Conservation (phyloP, 1,140 invertebrate species). For the Stegodyphus mimosarum region DNA sequence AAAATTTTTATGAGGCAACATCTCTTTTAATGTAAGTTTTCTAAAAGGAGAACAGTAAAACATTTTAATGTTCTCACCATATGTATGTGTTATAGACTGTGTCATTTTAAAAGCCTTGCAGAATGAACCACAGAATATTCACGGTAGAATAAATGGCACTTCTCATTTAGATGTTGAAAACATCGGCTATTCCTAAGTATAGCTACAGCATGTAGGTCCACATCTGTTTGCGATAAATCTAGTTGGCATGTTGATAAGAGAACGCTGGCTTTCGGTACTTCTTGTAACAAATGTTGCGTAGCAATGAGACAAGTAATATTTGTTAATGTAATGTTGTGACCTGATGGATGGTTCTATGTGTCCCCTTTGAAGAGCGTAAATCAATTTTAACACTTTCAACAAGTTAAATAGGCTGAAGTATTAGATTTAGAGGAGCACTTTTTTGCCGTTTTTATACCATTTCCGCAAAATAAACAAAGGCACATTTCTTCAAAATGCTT, state of each 20-base stretch:
- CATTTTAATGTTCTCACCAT: not conserved
- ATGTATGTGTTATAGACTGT: not conserved
- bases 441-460: too few relatives aligned
- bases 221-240: slow-evolving; percentile 47
- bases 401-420: not conserved
- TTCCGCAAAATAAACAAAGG: too few relatives aligned
- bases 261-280: not conserved
- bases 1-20: too few relatives aligned
- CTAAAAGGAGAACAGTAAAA: not conserved
- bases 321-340: not conserved
- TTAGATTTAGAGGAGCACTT: too few relatives aligned
- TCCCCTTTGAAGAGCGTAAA: not conserved
- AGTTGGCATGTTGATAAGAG: not conserved
- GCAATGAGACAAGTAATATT: slow-evolving; percentile 1
- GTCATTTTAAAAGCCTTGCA: not conserved
- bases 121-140: not conserved
- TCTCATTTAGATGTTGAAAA: slow-evolving; percentile 41
- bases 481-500: too few relatives aligned
- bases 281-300: not conserved
- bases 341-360: not conserved
- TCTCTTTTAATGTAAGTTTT: not conserved
- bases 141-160: slow-evolving; percentile 27
- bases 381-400: not conserved
- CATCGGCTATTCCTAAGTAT: slow-evolving; percentile 17
- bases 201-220: slow-evolving; percentile 11